A percentile compares a stretch with the other conserved stretches of the same genome.
Conservation (phyloP, 1,140 invertebrate genomes). For the Zaprionus nigranus region DNA sequence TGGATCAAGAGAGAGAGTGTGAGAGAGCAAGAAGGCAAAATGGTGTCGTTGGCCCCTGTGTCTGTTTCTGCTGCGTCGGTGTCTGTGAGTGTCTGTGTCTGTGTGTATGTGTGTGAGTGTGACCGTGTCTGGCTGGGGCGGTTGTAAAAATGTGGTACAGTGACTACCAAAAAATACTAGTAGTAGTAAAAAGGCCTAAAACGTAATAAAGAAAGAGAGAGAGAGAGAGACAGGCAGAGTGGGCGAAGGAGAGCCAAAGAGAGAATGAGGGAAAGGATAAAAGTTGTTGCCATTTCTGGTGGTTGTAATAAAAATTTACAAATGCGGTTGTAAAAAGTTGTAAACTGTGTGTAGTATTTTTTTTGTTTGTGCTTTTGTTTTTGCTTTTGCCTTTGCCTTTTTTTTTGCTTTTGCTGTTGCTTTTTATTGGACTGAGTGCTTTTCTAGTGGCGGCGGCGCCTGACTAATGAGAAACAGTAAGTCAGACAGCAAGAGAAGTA, state of each 20-base stretch:
- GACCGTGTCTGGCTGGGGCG: conserved; percentile 62
- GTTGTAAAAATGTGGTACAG: conserved; percentile 75
- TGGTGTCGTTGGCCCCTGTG: conserved; percentile 72
- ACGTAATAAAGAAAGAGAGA: conserved; percentile 10
- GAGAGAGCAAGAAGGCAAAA: conserved; percentile 41
- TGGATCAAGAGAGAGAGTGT: conserved; percentile 10
- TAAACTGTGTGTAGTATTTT: conserved; percentile 48
- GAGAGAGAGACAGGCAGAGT: background rate
- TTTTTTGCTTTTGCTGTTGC: background rate
- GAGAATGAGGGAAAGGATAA: conserved; percentile 24
- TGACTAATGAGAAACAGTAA: conserved; percentile 28
- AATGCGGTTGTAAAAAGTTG: conserved; percentile 72
- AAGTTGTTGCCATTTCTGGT: conserved; percentile 30
- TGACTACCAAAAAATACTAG: conserved; percentile 81
- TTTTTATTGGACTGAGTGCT: background rate
- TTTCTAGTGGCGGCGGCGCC: conserved; percentile 26
- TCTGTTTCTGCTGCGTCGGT: background rate
- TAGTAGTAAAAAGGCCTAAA: conserved; percentile 62
- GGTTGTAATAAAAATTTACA: conserved; percentile 74
- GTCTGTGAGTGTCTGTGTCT: background rate
- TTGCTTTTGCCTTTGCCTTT: background rate
- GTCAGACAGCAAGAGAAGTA: background rate
- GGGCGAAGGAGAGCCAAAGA: background rate
- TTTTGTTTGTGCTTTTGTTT: background rate
- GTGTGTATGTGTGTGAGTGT: background rate